Evolutionary conservation across 2,113 vertebrate genomes (phyloP).

Genomic region (Elaphurus davidianus): DNA sequence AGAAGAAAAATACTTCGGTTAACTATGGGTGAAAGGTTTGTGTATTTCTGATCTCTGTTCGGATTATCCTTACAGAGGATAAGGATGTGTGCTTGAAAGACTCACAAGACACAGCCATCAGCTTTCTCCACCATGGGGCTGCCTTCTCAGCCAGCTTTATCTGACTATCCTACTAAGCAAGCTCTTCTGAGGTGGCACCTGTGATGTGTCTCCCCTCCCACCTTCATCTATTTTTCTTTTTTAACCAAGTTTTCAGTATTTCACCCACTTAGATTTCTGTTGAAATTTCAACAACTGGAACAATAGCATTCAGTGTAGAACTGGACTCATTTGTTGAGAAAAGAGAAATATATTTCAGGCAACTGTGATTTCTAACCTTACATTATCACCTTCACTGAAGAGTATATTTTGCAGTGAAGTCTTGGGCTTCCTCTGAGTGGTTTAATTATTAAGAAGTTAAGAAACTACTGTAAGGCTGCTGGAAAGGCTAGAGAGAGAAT

Average conservation of each 20-base stretch:
- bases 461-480: not conserved
- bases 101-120: not conserved
- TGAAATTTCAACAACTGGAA: not conserved
- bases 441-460: conserved; percentile 14
- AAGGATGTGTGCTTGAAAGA: not conserved
- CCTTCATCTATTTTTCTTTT: not conserved
- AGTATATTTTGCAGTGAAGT: conserved; percentile 13
- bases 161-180: not conserved
- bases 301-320: not conserved
- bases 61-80: not conserved
- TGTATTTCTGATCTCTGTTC: not conserved
- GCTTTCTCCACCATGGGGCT: not conserved
- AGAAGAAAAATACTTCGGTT: not conserved
- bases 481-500: not conserved
- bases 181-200: not conserved
- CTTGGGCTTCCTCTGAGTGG: not conserved
- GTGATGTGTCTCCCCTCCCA: fast-evolving
- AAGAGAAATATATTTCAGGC: not conserved
- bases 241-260: not conserved
- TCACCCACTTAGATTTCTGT: not conserved
- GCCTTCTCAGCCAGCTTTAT: not conserved
- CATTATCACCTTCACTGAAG: not conserved
- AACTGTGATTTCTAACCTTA: not conserved
- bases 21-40: not conserved
- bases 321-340: not conserved